Percentiles rank a stretch among this genome's conserved stretches.
Evolutionary conservation across 2,113 vertebrate genomes (phyloP).

Genomic region (Pelmatolapia mariae): DNA sequence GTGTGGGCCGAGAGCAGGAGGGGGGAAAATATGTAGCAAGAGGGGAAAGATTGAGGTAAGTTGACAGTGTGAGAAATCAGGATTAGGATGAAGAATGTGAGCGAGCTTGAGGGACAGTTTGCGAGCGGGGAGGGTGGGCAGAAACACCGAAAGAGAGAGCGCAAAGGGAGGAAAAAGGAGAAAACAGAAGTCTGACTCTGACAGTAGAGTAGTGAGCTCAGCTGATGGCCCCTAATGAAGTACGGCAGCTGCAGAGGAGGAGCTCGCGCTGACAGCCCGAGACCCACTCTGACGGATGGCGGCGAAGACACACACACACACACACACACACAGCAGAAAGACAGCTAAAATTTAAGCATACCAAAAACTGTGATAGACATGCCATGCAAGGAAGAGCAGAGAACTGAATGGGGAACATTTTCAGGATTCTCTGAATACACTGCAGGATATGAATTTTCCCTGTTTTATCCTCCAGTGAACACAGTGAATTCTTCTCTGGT

Average conservation of each 20-base stretch:
- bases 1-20: background rate
- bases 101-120: conserved; percentile 29
- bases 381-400: background rate
- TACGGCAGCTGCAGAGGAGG: conserved; percentile 61
- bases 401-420: conserved; percentile 1
- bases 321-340: background rate
- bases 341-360: conserved; percentile 15
- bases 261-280: conserved; percentile 38
- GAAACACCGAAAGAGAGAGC: background rate
- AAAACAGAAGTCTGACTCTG: conserved; percentile 45
- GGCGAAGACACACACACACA: conserved; percentile 12
- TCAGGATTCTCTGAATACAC: conserved; percentile 3
- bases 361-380: conserved; percentile 15
- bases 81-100: conserved; percentile 22
- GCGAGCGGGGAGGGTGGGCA: background rate
- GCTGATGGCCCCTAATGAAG: conserved; percentile 65
- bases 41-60: background rate
- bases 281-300: conserved; percentile 36
- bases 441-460: background rate
- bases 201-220: conserved; percentile 49
- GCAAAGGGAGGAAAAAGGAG: conserved; percentile 3
- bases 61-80: conserved; percentile 43
- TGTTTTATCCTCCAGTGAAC: background rate
- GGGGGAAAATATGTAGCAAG: background rate
- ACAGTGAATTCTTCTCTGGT: background rate